Percentiles rank a stretch among this genome's conserved stretches.
phyloP scores from a whole-genome alignment of 2,888 invertebrate species.

The Pachymerium ferrugineum region DNA sequence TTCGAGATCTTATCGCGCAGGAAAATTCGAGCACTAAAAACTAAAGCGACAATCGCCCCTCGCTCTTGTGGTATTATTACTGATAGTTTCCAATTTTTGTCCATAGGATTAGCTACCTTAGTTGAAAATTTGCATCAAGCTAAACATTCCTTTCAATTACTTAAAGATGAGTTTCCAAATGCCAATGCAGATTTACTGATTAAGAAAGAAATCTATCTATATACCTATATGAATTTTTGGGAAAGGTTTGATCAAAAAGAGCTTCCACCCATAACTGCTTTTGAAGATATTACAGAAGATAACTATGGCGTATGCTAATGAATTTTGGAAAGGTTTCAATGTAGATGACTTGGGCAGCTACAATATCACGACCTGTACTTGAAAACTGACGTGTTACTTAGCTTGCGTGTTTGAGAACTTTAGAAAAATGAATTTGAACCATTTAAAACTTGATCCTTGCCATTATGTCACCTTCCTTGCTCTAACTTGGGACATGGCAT shows the following conservation, averaged over 20 bases:
- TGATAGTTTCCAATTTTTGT: no score
- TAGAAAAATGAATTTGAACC: not conserved
- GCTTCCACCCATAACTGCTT: constrained; percentile 38
- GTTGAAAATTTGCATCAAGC: no score
- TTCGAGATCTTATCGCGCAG: no score
- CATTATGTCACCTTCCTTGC: not conserved
- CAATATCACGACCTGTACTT: constrained; percentile 36
- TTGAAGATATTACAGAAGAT: constrained; percentile 32
- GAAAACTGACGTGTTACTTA: not conserved
- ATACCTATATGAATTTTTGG: constrained; percentile 39
- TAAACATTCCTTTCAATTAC: no score
- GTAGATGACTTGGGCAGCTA: constrained; percentile 39
- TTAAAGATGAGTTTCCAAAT: no score
- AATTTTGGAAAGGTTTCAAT: constrained; percentile 39
- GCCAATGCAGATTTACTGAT: no score
- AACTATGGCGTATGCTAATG: constrained; percentile 38
- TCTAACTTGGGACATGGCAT: not conserved
- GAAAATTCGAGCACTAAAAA: no score
- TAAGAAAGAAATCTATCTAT: no score
- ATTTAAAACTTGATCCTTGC: not conserved
- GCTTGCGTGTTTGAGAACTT: not conserved
- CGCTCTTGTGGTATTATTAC: no score
- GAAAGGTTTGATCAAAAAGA: constrained; percentile 38
- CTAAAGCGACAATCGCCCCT: no score
- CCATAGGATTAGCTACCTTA: no score